Base-by-base conservation (phyloP, 2,888 invertebrate genomes). In the Brachyptera putata region DNA sequence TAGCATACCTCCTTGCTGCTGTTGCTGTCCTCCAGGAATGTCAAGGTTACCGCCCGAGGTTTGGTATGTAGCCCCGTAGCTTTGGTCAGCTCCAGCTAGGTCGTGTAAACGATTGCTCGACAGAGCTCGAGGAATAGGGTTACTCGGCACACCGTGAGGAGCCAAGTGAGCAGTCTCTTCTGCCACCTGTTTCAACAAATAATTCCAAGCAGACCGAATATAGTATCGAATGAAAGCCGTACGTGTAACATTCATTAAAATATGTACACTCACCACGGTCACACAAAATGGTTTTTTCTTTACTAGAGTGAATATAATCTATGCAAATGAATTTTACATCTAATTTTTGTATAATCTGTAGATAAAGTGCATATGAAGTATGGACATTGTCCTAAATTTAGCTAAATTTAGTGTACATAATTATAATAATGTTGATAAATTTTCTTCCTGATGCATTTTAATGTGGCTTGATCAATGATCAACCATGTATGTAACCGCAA, bases 141-240 rank as follows among this genome's bases (percentile, higher is more conserved):
- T 92, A 72, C 91, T 90, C 49, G 95, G 95, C 56, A 95, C 95
- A 53, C 95, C 95, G 73, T 95, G 95, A n/a, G 95, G 95, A 60
- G 94, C 94, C 70, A 95, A 79, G 76, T 93, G 93, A 1, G 86
- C 85, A 34, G 90, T 89, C 72, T 90, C 93, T 68, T 84, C 84
- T 1, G 84, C 84, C 39, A 84, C 80, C 72, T 75, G 34, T 2
- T 14, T n/a, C n/a, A n/a, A n/a, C n/a, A n/a, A n/a, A n/a, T n/a
- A n/a, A 22, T 16, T 34, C 7, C 7, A 34, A n/a, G n/a, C n/a
- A n/a, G n/a, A n/a, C n/a, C n/a, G n/a, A n/a, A n/a, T n/a, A n/a
- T n/a, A n/a, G n/a, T n/a, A n/a, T n/a, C n/a, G n/a, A n/a, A n/a
- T n/a, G n/a, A n/a, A n/a, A n/a, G n/a, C n/a, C n/a, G n/a, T n/a